A percentile compares a stretch with the other conserved stretches of the same genome.
Evolutionary conservation across 2,113 vertebrate genomes (phyloP).

Genomic region (Saguinus midas): DNA sequence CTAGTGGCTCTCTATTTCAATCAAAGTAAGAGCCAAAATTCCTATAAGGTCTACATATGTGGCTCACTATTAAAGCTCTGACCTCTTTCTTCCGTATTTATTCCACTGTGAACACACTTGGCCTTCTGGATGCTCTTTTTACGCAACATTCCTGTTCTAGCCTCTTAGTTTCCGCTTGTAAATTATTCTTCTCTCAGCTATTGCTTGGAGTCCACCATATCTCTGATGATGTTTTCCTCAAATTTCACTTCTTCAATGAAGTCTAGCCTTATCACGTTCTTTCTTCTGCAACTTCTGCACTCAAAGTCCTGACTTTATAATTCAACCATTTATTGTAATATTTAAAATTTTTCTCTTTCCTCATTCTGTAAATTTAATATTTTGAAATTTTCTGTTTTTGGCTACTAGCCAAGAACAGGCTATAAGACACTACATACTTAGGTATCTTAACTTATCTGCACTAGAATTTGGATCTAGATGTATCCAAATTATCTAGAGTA

Average conservation of each 20-base stretch:
- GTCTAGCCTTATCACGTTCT: background rate
- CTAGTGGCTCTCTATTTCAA: background rate
- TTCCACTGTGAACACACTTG: background rate
- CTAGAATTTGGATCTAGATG: no score
- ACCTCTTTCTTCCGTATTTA: background rate
- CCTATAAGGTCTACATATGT: background rate
- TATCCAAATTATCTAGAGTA: background rate
- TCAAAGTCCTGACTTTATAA: background rate
- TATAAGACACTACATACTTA: background rate
- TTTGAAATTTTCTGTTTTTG: no score
- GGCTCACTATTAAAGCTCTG: background rate
- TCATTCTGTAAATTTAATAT: background rate
- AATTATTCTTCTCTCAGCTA: background rate
- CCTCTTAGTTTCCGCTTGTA: background rate
- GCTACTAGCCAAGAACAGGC: no score
- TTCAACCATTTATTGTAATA: background rate
- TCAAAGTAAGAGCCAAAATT: background rate
- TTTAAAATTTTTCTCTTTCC: background rate
- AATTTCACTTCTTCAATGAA: background rate
- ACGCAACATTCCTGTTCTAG: background rate
- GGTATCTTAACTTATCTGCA: background rate
- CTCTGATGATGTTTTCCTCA: background rate
- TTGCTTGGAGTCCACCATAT: background rate
- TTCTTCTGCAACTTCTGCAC: background rate
- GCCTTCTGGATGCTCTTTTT: background rate